Conservation (phyloP, 2,113 vertebrate genomes). For the Anas platyrhynchos region DNA sequence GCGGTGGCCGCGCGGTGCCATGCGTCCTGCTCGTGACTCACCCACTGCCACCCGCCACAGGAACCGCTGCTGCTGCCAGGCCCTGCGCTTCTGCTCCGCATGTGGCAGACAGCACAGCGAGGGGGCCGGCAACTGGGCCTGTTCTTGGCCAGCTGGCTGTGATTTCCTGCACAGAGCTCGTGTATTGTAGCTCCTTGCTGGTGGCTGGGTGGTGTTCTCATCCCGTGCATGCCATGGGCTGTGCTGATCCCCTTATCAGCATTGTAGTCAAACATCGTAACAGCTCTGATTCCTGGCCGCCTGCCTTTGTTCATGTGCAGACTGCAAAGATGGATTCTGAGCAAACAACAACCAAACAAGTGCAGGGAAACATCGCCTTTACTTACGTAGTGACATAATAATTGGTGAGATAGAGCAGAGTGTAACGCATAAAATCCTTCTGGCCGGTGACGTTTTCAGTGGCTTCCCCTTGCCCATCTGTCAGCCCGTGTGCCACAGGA, state of each 20-base stretch:
- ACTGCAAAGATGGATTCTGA: background rate
- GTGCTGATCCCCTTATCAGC: background rate
- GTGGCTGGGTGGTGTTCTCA: fast-evolving
- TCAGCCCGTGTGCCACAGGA: fast-evolving
- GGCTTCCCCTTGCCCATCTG: too few species aligned
- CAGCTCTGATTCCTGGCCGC: background rate
- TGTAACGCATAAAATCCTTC: background rate
- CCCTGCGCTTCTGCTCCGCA: fast-evolving
- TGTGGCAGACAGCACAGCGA: background rate
- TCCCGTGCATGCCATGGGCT: fast-evolving
- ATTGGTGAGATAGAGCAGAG: background rate
- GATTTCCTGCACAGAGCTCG: fast-evolving
- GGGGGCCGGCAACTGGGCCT: background rate
- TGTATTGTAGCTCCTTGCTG: fast-evolving
- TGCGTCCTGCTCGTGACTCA: fast-evolving
- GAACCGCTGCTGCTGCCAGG: background rate
- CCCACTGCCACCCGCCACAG: background rate
- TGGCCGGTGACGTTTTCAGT: too few species aligned
- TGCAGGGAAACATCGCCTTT: background rate
- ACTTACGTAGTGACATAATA: too few species aligned
- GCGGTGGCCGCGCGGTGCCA: background rate
- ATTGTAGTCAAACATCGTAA: fast-evolving
- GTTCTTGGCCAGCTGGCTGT: fast-evolving
- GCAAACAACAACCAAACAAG: background rate
- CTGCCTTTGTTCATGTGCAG: fast-evolving